Evolutionary conservation across 2,797 vertebrate species (phyloP), one percentile per base, ranked within the genome.

Genomic region (Borostomias antarcticus): DNA sequence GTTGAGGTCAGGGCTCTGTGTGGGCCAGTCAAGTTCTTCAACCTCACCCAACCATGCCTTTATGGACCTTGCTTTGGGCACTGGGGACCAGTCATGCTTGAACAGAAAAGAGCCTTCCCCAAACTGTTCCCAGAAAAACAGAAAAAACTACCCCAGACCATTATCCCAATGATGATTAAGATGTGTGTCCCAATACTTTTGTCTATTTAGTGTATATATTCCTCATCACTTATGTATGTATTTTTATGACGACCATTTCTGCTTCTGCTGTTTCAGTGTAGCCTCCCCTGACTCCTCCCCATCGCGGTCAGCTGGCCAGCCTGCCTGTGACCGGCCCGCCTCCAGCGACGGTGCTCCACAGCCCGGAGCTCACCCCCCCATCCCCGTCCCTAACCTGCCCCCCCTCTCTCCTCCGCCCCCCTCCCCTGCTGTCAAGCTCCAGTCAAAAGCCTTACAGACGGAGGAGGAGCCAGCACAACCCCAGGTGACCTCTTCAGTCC

Each of bases 401-500:
- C 10, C 32, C 19, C 52, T 29, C 62, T 58, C 29, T 10, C 40
- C 33, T 1, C 21, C 45, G 23, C 11, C 10, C 43, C 32, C 26
- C 11, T 48, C 40, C 21, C 45, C 30, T 0, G 45, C 40, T 3
- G 68, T 56, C 0, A 71, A 30, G 21, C 51, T 73, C 1, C 50
- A 78, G 56, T 83, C 85, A 1, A 87, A 88, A 78, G 75, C 72
- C 50, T 74, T 84, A 50, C 90, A 90, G 72, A 89, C 84, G 0
- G 57, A 82, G 40, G 68, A 68, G 0, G 29, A 8, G 0, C 62
- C 30, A 0, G 1, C 60, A 10, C 58, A 72, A 17, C 21, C 62
- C 45, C 80, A 90, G 89, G 91, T 91, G 69, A 78, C 4, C 5
- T 32, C 32, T 50, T 21, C 29, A 45, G 40, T n/a, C 40, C n/a